These are phyloP conservation scores for Epizoanthus ramosus DNA, from an alignment of 92 coral and sea anemone genomes.

Conservation along the genomic window DNA sequence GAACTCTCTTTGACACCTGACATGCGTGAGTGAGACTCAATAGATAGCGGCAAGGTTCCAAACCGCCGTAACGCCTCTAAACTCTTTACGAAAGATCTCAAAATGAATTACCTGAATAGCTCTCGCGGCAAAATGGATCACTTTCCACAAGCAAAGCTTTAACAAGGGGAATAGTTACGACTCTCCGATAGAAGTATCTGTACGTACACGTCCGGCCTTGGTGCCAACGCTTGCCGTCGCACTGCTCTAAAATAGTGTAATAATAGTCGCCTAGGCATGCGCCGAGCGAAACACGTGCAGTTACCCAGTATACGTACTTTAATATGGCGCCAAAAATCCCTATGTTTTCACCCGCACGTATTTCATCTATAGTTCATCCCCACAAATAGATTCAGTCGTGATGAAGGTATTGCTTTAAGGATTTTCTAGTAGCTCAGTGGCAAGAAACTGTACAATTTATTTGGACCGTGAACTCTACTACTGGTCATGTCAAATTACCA, in stretches of 20 bases:
- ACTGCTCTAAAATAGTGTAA: constrained; percentile 21
- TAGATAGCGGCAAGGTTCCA: constrained; percentile 24
- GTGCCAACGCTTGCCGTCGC: constrained; percentile 14
- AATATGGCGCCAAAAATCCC: not conserved
- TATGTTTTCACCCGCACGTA: not conserved
- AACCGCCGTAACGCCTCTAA: no score
- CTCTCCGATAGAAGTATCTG: not conserved
- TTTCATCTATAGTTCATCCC: not conserved
- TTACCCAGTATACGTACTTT: constrained; percentile 5
- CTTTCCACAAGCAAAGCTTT: not conserved
- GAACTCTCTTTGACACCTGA: not conserved
- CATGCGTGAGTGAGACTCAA: constrained; percentile 33
- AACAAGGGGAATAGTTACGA: not conserved
- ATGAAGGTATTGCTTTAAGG: no score
- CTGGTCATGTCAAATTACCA: constrained; percentile 21
- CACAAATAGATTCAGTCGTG: not conserved
- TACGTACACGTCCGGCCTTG: not conserved
- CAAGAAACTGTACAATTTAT: not conserved
- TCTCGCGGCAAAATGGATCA: not conserved
- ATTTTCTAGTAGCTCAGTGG: not conserved
- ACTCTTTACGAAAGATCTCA: constrained; percentile 3
- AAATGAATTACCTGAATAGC: constrained; percentile 24
- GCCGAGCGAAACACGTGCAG: constrained; percentile 46
- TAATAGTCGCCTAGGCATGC: constrained; percentile 46
- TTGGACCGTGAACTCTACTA: not conserved